Evolutionary conservation across 2,113 vertebrate species (phyloP).

Genomic region (Prionailurus bengalensis): DNA sequence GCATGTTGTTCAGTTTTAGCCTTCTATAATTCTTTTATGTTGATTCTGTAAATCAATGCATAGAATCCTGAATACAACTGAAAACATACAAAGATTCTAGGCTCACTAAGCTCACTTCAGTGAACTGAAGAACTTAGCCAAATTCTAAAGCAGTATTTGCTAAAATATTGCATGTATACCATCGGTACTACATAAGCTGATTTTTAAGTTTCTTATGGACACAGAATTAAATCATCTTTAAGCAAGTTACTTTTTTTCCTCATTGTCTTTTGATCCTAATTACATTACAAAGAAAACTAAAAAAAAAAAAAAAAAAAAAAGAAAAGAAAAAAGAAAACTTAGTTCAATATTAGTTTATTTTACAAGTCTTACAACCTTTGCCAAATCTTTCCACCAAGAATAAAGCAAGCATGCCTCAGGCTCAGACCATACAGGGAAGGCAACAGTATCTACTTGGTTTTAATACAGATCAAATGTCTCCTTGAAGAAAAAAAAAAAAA

Average conservation of each 20-base stretch:
- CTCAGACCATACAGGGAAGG: background rate
- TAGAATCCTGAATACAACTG: background rate
- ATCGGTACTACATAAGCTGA: background rate
- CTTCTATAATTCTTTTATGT: background rate
- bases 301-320: background rate
- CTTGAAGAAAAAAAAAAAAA: background rate
- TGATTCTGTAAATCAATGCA: background rate
- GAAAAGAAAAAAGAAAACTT: background rate
- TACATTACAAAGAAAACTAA: background rate
- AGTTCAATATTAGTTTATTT: background rate
- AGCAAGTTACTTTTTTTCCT: background rate
- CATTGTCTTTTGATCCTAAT: background rate
- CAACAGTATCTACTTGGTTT: background rate
- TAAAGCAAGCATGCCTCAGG: background rate
- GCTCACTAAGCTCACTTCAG: background rate
- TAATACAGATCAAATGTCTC: background rate
- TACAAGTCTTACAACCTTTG: background rate
- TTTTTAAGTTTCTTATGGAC: background rate
- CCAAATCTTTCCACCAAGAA: background rate
- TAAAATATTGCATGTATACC: background rate
- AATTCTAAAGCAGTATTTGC: background rate
- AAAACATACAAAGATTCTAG: background rate
- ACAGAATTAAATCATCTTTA: background rate
- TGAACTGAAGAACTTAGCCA: background rate
- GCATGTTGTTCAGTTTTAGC: background rate